Conservation (phyloP, 2,797 vertebrate species). For the Artibeus jamaicensis region DNA sequence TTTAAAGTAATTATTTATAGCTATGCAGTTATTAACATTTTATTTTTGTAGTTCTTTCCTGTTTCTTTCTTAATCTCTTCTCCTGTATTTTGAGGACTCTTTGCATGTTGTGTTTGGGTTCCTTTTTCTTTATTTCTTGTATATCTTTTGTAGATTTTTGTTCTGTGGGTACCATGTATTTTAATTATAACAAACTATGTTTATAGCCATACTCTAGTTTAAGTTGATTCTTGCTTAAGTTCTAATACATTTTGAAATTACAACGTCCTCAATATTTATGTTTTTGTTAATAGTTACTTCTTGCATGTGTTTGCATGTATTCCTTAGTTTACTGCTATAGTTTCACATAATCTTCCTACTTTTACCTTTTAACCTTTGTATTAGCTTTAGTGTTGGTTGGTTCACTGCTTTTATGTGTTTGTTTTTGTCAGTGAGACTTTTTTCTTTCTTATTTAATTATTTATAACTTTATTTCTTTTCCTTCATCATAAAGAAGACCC, state of each 20-base stretch:
- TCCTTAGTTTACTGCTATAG: background rate
- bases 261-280: background rate
- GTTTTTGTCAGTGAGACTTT: background rate
- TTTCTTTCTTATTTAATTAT: background rate
- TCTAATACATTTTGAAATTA: background rate
- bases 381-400: background rate
- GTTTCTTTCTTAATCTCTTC: background rate
- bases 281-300: background rate
- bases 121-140: background rate
- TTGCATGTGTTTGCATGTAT: background rate
- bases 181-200: background rate
- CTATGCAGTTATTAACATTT: no score
- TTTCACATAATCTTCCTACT: no score
- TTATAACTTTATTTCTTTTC: no score
- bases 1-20: no score
- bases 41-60: no score
- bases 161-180: background rate
- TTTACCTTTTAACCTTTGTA: no score
- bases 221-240: background rate
- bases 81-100: background rate
- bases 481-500: no score
- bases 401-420: background rate
- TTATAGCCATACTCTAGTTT: background rate
- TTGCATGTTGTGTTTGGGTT: background rate
- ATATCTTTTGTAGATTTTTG: background rate